Evolutionary conservation across 2,113 vertebrate species (phyloP).

Genomic region (Nesogale talazaci): DNA sequence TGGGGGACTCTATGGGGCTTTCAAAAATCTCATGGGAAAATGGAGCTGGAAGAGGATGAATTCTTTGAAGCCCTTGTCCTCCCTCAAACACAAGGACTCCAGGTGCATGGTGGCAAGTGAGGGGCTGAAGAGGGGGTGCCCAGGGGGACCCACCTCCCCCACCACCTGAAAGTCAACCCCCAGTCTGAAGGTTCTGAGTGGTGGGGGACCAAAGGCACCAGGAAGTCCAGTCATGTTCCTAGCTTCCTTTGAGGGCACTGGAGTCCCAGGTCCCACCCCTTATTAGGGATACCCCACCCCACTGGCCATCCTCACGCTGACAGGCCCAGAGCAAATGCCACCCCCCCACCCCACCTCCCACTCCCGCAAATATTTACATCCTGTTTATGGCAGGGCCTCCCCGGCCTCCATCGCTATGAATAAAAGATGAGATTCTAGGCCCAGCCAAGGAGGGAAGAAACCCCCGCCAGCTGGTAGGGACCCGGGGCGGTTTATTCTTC

Average conservation of each 20-base stretch:
- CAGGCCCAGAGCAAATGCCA: conserved; percentile 14
- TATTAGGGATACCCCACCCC: background rate
- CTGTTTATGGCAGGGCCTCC: conserved; percentile 78
- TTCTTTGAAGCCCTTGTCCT: background rate
- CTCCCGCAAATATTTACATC: conserved; percentile 84
- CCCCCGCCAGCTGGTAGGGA: conserved; percentile 79
- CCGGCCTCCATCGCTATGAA: conserved; percentile 82
- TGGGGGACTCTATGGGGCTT: too few relatives aligned
- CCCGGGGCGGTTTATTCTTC: conserved; percentile 75
- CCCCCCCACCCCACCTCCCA: background rate
- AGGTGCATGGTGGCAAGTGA: background rate
- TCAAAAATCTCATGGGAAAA: too few relatives aligned
- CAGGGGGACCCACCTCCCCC: too few relatives aligned
- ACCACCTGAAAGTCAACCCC: background rate
- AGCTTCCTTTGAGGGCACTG: background rate
- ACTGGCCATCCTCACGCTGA: background rate
- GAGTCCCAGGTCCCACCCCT: background rate
- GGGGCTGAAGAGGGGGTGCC: background rate
- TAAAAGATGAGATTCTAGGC: conserved; percentile 85
- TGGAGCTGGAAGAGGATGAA: too few relatives aligned
- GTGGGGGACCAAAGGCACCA: background rate
- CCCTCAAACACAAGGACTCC: background rate
- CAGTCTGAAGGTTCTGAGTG: background rate
- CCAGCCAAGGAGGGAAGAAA: conserved; percentile 76
- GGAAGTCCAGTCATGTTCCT: background rate